Conservation (phyloP, 64 coral and sea anemone genomes). For the Stichodactyla helianthus region DNA sequence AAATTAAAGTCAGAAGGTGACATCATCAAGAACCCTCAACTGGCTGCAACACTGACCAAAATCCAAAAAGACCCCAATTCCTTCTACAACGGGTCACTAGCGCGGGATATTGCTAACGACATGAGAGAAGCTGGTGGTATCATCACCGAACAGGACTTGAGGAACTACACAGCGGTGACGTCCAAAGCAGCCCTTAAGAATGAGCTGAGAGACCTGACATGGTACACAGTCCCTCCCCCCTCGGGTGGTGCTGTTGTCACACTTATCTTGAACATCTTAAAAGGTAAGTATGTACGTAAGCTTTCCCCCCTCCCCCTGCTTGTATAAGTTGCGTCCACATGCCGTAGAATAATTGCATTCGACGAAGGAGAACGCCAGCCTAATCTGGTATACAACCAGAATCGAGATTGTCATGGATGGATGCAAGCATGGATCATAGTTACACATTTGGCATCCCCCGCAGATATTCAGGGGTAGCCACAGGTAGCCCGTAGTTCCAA, state of each 20-base stretch:
- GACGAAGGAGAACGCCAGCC: too few species aligned
- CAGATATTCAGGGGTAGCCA: too few species aligned
- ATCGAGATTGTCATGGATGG: too few species aligned
- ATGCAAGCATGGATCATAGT: too few species aligned
- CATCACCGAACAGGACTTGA: constrained; percentile 17
- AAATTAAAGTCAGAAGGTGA: constrained; percentile 30
- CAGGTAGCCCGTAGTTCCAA: too few species aligned
- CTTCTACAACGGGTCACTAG: constrained; percentile 66
- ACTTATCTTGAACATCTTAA: constrained; percentile 75
- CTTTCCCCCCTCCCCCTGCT: too few species aligned
- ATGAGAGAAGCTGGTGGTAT: neutral
- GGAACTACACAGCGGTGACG: neutral
- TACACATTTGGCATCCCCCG: too few species aligned
- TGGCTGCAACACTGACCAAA: constrained; percentile 59
- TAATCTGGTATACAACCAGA: too few species aligned
- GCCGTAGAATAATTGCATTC: too few species aligned
- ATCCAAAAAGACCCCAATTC: constrained; percentile 56
- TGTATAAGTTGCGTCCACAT: too few species aligned
- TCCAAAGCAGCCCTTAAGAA: constrained; percentile 20
- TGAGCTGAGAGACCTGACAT: constrained; percentile 18
- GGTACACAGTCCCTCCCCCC: constrained; percentile 53
- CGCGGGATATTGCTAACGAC: constrained; percentile 19
- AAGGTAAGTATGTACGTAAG: constrained; percentile 48
- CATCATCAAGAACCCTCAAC: constrained; percentile 50
- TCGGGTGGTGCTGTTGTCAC: constrained; percentile 58